Evolutionary conservation across 2,797 vertebrate genomes (phyloP).

Genomic region (Eidolon dupreanum): DNA sequence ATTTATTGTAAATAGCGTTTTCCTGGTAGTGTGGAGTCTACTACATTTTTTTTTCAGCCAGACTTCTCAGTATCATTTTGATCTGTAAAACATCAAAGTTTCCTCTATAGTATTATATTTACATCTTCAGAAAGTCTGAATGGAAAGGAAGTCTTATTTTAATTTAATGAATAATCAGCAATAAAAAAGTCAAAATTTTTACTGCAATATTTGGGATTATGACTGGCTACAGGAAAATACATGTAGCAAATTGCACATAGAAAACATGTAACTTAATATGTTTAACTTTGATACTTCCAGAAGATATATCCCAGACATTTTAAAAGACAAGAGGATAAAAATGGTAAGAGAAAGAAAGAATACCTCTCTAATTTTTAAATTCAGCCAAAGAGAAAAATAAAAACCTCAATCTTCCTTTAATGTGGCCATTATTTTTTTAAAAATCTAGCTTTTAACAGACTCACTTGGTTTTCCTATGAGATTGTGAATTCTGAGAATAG

Average conservation of each 20-base stretch:
- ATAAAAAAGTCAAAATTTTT: constrained; percentile 8
- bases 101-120: constrained; percentile 73
- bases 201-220: constrained; percentile 13
- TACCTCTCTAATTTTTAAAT: not conserved
- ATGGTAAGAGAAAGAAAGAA: not conserved
- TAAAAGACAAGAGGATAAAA: not conserved
- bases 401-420: not conserved
- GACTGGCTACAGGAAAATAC: constrained; percentile 30
- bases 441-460: not conserved
- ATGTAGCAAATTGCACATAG: not conserved
- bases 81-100: constrained; percentile 80
- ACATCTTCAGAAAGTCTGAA: constrained; percentile 1
- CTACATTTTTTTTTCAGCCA: constrained; percentile 80
- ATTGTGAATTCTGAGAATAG: not conserved
- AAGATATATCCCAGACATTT: not conserved
- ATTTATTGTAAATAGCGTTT: constrained; percentile 85
- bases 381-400: constrained; percentile 20
- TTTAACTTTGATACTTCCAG: not conserved
- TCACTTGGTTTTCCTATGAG: not conserved
- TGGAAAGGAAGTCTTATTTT: constrained; percentile 47
- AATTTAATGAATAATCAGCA: constrained; percentile 60
- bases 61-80: constrained; percentile 82
- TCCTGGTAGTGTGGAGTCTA: constrained; percentile 81
- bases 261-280: not conserved
- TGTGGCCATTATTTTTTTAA: not conserved